Evolutionary conservation across 2,113 vertebrate genomes (phyloP).

Genomic region (Phoenicopterus ruber): DNA sequence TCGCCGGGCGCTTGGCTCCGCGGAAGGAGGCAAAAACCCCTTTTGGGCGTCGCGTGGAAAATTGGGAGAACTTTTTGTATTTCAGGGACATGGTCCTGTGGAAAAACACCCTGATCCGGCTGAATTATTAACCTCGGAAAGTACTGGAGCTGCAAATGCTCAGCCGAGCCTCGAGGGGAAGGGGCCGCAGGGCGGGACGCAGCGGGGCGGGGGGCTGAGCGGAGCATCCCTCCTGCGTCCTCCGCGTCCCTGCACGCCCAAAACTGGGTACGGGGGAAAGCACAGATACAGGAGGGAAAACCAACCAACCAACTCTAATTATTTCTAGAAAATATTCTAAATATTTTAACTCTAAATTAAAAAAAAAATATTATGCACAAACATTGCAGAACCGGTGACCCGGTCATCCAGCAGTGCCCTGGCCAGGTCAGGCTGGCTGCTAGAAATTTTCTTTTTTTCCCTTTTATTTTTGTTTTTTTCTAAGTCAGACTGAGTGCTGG

Average conservation of each 20-base stretch:
- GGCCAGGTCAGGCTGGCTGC: background rate
- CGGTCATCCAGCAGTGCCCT: background rate
- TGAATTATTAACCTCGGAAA: background rate
- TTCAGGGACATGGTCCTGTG: background rate
- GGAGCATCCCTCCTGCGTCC: background rate
- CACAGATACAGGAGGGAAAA: accelerated
- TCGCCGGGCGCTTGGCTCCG: accelerated
- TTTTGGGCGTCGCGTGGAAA: background rate
- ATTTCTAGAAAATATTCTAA: background rate
- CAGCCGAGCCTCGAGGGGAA: background rate
- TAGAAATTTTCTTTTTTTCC: background rate
- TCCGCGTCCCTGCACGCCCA: accelerated
- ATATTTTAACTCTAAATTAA: background rate
- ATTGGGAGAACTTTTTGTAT: background rate
- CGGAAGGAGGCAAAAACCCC: background rate
- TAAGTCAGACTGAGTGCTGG: background rate
- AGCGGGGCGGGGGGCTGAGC: background rate
- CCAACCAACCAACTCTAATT: too few species aligned
- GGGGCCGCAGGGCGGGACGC: accelerated
- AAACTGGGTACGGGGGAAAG: background rate
- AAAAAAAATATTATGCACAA: too few species aligned
- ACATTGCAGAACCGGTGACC: background rate
- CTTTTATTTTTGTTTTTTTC: background rate
- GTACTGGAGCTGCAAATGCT: background rate
- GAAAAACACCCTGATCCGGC: background rate